These are phyloP conservation scores for Bufo gargarizans DNA, from an alignment of 2,113 vertebrate genomes.

Conservation along the genomic window DNA sequence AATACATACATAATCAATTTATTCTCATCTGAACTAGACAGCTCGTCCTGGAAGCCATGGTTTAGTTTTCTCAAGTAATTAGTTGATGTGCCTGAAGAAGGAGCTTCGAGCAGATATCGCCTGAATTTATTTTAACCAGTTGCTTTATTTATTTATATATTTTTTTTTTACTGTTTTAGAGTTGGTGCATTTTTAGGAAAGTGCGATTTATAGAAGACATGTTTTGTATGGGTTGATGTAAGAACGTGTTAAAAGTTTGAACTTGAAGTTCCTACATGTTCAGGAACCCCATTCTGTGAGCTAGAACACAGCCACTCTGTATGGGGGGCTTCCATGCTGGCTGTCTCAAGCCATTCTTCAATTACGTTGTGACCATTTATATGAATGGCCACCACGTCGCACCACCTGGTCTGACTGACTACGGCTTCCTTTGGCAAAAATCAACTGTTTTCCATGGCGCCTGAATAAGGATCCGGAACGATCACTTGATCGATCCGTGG, in stretches of 20 bases:
- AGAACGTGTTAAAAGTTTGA: neutral
- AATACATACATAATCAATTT: conserved; percentile 29
- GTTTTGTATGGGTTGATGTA: neutral
- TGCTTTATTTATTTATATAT: neutral
- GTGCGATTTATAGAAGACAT: neutral
- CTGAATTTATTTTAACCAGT: neutral
- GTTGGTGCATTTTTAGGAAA: neutral
- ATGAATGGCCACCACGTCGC: no score
- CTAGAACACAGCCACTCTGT: no score
- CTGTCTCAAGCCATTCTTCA: no score
- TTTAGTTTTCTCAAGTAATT: neutral
- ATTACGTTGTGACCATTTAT: no score
- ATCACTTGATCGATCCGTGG: no score
- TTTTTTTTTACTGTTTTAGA: neutral
- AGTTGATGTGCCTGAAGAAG: neutral
- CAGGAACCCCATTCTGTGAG: no score
- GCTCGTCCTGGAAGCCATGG: neutral
- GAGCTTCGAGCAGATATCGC: neutral
- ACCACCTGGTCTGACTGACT: no score
- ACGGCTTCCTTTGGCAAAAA: no score
- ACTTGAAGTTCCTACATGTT: no score
- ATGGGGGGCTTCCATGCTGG: no score
- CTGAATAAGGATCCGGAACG: no score
- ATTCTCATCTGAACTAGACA: neutral
- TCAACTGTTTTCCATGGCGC: no score